A percentile compares a stretch with the other conserved stretches of the same genome.
Conservation (phyloP, 2,888 invertebrate genomes). For the Tricholauxania praeusta region DNA sequence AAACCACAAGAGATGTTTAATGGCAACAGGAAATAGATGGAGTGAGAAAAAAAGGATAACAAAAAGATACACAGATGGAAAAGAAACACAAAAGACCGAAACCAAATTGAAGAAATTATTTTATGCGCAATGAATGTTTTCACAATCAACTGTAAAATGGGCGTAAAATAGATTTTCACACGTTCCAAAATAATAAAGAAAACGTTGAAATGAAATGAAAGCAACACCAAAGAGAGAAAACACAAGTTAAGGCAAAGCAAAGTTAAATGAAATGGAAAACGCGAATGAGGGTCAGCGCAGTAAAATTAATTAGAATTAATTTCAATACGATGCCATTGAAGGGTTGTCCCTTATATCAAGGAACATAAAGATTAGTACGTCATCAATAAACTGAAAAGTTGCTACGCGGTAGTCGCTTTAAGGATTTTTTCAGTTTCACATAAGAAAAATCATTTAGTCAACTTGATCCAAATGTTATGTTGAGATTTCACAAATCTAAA, state of each 20-base stretch:
- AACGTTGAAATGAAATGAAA: not conserved
- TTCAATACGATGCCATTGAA: constrained; percentile 4
- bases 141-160: constrained; percentile 2
- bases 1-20: constrained; percentile 6
- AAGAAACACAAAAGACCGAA: not conserved
- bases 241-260: not conserved
- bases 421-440: no score
- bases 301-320: constrained; percentile 22
- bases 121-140: not conserved
- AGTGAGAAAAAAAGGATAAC: no score
- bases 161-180: not conserved
- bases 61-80: not conserved
- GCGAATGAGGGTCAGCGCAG: constrained; percentile 5
- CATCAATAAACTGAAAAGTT: no score
- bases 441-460: no score
- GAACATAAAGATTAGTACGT: no score
- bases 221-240: not conserved
- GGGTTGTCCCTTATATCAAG: not conserved
- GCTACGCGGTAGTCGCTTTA: no score
- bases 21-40: not conserved
- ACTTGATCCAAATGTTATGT: no score
- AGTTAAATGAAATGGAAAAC: not conserved
- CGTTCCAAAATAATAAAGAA: not conserved
- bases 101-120: not conserved
- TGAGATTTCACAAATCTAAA: no score